phyloP scores from a whole-genome alignment of 2,113 vertebrate species.

The Sula dactylatra region DNA sequence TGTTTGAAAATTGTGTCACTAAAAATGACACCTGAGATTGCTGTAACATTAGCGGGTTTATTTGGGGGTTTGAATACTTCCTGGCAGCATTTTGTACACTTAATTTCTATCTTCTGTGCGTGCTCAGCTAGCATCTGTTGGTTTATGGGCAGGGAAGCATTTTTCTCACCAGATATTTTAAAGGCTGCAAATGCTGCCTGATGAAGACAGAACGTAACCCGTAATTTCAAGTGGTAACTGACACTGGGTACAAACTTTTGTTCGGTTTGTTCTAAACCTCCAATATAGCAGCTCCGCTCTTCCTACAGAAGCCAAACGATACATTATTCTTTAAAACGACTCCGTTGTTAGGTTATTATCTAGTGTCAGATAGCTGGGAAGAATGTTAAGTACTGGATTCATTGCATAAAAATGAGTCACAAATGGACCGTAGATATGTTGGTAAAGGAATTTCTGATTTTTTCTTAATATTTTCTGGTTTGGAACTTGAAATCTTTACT shows the following conservation, averaged over 20 bases:
- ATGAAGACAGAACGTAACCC: neutral
- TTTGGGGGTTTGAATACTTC: neutral
- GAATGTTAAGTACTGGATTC: neutral
- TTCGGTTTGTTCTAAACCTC: neutral
- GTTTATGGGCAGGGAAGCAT: neutral
- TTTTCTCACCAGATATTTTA: neutral
- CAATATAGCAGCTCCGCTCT: neutral
- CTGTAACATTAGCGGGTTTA: neutral
- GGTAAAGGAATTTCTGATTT: neutral
- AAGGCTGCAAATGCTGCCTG: neutral
- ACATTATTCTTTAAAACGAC: neutral
- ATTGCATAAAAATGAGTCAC: neutral
- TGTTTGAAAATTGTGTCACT: neutral
- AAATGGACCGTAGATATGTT: neutral
- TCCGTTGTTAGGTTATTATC: neutral
- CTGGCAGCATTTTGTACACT: neutral
- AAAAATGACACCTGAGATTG: neutral
- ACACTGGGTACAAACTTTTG: neutral
- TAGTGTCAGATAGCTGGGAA: neutral
- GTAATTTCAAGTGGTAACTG: neutral
- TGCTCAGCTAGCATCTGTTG: neutral
- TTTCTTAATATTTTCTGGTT: neutral
- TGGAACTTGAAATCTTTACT: neutral
- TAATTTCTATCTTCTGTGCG: neutral
- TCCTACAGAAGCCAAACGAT: neutral